Evolutionary conservation across 2,113 vertebrate genomes (phyloP).

Genomic region (Suricata suricatta): DNA sequence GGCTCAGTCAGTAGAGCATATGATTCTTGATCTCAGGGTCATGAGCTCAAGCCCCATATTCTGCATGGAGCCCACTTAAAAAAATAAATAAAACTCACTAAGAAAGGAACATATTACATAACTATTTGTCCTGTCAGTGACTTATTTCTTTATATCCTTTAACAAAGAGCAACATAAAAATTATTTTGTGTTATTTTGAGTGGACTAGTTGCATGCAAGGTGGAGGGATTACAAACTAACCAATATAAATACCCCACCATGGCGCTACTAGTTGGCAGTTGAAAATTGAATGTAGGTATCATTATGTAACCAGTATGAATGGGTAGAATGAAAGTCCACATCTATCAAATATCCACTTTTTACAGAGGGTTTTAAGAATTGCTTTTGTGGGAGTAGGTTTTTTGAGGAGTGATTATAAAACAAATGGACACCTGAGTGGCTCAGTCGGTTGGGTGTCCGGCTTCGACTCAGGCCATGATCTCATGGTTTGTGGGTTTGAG

Average conservation of each 20-base stretch:
- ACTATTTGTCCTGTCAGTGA: too few relatives aligned
- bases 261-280: neutral
- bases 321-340: conserved; percentile 7
- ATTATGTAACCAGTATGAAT: neutral
- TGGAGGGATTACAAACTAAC: neutral
- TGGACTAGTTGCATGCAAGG: conserved; percentile 12
- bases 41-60: too few relatives aligned
- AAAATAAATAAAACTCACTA: too few relatives aligned
- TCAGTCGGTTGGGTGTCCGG: too few relatives aligned
- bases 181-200: conserved; percentile 28
- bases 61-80: too few relatives aligned
- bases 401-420: neutral
- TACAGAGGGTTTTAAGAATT: conserved; percentile 39
- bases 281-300: neutral
- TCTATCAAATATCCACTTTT: conserved; percentile 21
- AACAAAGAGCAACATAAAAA: conserved; percentile 28
- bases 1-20: too few relatives aligned
- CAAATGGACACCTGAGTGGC: neutral
- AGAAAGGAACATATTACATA: too few relatives aligned
- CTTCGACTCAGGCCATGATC: too few relatives aligned
- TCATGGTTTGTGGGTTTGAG: too few relatives aligned
- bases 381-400: neutral
- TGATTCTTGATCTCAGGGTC: too few relatives aligned
- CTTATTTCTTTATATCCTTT: conserved; percentile 46
- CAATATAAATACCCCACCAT: neutral